Evolutionary conservation across 2,797 vertebrate species (phyloP), one percentile per base, ranked within the genome.

Genomic region (Lutjanus argentimaculatus): DNA sequence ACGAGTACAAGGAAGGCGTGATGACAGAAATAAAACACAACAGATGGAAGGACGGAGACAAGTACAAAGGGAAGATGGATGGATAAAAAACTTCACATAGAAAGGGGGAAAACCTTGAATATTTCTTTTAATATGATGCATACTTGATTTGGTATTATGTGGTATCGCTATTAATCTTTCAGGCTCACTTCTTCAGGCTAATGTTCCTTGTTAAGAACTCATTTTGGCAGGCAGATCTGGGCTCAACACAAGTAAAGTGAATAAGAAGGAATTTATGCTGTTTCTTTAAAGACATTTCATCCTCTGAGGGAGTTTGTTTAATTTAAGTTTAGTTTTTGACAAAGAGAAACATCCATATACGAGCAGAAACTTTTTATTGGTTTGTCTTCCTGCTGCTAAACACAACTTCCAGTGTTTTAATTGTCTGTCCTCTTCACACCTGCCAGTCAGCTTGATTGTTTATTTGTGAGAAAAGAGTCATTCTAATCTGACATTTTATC

Each of bases 51-150:
- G 56, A 74, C 2, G 40, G 61, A 64, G 66, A 73, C 4, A 0
- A 73, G 67, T 8, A 76, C 68, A 83, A 89, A 86, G 67, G 74
- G 88, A 88, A 57, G 67, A 80, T 8, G 36, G 66, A 86, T 48
- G 55, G 42, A 75, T 51, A 30, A 19, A 12, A 59, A 62, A 56
- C 48, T 68, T 67, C 1, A 42, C 48, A 13, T 5, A 19, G 30
- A 52, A 84, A 68, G 52, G 79, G 53, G 57, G 17, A 45, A 30
- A 43, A 7, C 10, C 15, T 52, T 15, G 8, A 10, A 59, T 55
- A 53, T 51, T 70, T 67, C 3, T 45, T 67, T 71, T 55, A 52
- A 40, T 51, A 8, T 46, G 64, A 70, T 70, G 7, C 16, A 16
- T 22, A 52, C 55, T 55, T 72, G 36, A 57, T 68, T 73, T 30